A percentile compares a stretch with the other conserved stretches of the same genome.
phyloP scores from a whole-genome alignment of 92 coral and sea anemone genomes.

The Epizoanthus scotinus region DNA sequence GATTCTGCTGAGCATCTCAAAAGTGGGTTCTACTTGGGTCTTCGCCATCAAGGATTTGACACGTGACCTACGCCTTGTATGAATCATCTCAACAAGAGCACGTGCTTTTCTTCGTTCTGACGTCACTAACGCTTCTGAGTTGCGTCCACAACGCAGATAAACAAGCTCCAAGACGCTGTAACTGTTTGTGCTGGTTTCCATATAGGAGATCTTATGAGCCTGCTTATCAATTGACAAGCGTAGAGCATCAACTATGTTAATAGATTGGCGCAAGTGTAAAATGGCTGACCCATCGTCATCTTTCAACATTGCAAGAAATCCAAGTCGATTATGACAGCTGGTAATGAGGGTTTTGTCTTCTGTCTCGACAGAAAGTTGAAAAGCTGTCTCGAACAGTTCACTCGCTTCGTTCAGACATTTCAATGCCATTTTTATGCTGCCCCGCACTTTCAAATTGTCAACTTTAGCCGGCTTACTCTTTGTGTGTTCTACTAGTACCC shows the following conservation, averaged over 20 bases:
- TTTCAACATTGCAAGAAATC: neutral
- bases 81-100: constrained; percentile 30
- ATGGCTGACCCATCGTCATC: constrained; percentile 15
- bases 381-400: constrained; percentile 8
- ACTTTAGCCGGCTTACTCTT: constrained; percentile 4
- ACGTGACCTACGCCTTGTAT: neutral
- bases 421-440: constrained; percentile 5
- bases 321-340: constrained; percentile 19
- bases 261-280: neutral
- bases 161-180: constrained; percentile 13
- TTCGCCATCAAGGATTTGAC: neutral
- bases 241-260: neutral
- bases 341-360: constrained; percentile 13
- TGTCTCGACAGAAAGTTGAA: constrained; percentile 4
- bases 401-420: neutral
- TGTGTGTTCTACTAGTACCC: neutral
- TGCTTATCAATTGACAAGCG: constrained; percentile 11
- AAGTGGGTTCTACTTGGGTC: neutral
- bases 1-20: constrained; percentile 3
- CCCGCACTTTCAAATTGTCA: neutral
- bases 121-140: constrained; percentile 15
- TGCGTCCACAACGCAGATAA: neutral
- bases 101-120: constrained; percentile 38
- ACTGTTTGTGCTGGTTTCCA: neutral
- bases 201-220: constrained; percentile 12